These are phyloP conservation scores for Lateolabrax maculatus DNA, from an alignment of 2,797 vertebrate genomes.

Conservation along the genomic window DNA sequence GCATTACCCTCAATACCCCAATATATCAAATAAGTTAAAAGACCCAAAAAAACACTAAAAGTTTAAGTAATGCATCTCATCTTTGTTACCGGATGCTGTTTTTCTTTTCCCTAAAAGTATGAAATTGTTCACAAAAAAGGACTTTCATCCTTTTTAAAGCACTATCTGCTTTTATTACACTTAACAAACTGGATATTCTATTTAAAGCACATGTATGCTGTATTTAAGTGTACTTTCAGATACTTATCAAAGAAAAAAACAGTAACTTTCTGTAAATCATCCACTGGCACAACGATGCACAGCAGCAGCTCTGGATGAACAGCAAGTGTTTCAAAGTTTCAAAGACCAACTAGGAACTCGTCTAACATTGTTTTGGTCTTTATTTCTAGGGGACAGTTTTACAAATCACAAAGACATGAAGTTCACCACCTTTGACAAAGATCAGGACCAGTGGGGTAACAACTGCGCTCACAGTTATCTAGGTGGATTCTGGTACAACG, in stretches of 20 bases:
- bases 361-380: not conserved
- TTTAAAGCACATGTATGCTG: not conserved
- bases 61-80: too few relatives aligned
- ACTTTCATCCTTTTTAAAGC: too few relatives aligned
- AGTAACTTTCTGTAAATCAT: not conserved
- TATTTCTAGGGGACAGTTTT: constrained; percentile 61
- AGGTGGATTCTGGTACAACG: constrained; percentile 52
- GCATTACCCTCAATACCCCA: too few relatives aligned
- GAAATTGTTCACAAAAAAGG: too few relatives aligned
- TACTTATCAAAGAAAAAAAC: not conserved
- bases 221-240: not conserved
- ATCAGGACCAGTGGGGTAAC: constrained; percentile 29
- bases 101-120: too few relatives aligned
- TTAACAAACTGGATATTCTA: not conserved
- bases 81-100: too few relatives aligned
- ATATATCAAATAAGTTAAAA: too few relatives aligned
- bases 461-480: constrained; percentile 54
- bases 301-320: not conserved
- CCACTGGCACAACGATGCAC: not conserved
- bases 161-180: not conserved
- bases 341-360: not conserved
- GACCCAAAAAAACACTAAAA: too few relatives aligned
- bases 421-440: constrained; percentile 73
- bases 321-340: not conserved
- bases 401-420: constrained; percentile 19